phyloP scores from a whole-genome alignment of 2,888 invertebrate species.

The Arge pagana region DNA sequence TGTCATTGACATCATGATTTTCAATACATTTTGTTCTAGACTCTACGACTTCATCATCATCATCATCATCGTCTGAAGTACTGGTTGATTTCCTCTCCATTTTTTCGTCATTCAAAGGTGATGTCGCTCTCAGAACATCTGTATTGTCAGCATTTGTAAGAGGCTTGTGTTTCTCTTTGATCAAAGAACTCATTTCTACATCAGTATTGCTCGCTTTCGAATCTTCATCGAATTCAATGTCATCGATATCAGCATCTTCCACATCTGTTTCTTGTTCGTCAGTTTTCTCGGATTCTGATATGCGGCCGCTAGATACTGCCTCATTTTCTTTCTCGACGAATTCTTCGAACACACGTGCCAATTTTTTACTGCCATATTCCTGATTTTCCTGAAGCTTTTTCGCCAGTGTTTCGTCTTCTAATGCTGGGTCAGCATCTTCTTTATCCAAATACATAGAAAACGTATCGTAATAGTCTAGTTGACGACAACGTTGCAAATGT shows the following conservation, averaged over 20 bases:
- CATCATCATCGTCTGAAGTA: too few relatives aligned
- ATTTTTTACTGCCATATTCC: constrained; percentile 38
- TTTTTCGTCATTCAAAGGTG: too few relatives aligned
- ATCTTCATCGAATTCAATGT: neutral
- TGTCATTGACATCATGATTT: neutral
- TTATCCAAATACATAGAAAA: constrained; percentile 40
- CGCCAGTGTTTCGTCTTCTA: constrained; percentile 33
- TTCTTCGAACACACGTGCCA: constrained; percentile 42
- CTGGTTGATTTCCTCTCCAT: too few relatives aligned
- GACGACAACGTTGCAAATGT: constrained; percentile 40
- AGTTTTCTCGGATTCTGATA: neutral
- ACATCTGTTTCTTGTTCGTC: neutral
- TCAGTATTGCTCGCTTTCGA: neutral
- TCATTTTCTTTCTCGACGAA: constrained; percentile 39
- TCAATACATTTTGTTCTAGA: neutral
- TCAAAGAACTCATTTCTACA: neutral
- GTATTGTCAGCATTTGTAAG: neutral
- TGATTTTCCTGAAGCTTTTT: constrained; percentile 40
- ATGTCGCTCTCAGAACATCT: too few relatives aligned
- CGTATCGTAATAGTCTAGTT: constrained; percentile 47
- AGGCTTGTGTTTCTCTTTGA: too few relatives aligned
- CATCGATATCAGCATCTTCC: neutral
- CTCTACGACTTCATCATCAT: too few relatives aligned
- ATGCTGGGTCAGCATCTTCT: constrained; percentile 45
- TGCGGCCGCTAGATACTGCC: neutral